Conservation (phyloP, 1,140 invertebrate species). For the Drosophila varians region DNA sequence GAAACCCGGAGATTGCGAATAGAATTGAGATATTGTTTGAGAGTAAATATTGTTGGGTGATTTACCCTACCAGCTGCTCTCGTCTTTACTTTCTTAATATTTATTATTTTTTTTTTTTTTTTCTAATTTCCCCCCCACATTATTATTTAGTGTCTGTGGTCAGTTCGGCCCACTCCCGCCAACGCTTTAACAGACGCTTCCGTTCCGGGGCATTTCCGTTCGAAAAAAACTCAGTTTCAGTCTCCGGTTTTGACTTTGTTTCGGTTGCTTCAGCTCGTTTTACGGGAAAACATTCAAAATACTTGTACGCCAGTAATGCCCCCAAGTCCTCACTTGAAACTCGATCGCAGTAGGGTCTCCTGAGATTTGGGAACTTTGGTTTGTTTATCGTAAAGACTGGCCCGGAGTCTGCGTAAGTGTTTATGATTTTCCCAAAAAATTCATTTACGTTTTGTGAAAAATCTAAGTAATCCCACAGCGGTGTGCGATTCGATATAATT, state of each 20-base stretch:
- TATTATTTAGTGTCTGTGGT: conserved; percentile 50
- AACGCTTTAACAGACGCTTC: conserved; percentile 2
- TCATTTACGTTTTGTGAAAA: too few species aligned
- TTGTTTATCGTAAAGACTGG: too few species aligned
- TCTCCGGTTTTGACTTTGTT: background rate
- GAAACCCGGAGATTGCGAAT: background rate
- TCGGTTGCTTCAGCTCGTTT: background rate
- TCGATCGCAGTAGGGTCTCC: too few species aligned
- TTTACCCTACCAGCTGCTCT: conserved; percentile 14
- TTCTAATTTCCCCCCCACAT: too few species aligned
- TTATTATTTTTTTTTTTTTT: background rate
- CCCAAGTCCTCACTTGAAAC: too few species aligned
- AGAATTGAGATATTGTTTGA: background rate
- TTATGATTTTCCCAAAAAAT: too few species aligned
- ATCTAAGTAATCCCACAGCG: too few species aligned
- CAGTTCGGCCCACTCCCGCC: conserved; percentile 45
- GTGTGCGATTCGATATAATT: too few species aligned
- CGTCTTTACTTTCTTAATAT: background rate
- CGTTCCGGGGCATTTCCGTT: conserved; percentile 17
- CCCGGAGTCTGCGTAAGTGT: too few species aligned
- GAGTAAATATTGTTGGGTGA: conserved; percentile 31
- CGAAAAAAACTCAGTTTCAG: background rate
- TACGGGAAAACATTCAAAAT: background rate
- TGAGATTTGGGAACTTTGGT: too few species aligned
- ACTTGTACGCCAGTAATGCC: too few species aligned